Percentiles rank a stretch among this genome's conserved stretches.
Evolutionary conservation across 1,140 invertebrate genomes (phyloP).

Genomic region (Rhopalosiphum maidis): DNA sequence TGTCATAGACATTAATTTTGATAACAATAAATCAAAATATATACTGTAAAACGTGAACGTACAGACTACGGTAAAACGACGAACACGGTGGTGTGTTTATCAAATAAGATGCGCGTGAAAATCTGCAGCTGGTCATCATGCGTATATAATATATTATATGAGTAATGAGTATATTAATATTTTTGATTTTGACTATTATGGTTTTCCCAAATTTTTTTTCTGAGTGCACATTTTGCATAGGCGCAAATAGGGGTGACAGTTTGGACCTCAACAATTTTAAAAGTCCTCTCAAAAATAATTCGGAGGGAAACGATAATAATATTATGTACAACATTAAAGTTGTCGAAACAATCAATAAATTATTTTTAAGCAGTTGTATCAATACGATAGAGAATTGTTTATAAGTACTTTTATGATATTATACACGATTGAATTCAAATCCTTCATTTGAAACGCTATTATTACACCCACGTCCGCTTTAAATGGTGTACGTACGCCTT

Average conservation of each 20-base stretch:
- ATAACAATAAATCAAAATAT: not conserved
- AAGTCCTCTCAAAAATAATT: not conserved
- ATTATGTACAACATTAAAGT: not conserved
- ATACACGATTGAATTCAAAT: not conserved
- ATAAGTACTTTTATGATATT: not conserved
- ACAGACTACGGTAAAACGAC: not conserved
- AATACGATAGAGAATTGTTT: not conserved
- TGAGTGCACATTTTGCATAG: not conserved
- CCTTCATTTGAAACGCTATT: not conserved
- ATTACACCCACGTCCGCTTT: not conserved
- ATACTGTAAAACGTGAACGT: not conserved
- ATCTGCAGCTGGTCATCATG: not conserved
- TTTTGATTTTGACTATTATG: not conserved
- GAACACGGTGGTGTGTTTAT: not conserved
- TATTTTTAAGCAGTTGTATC: not conserved
- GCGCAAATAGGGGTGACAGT: too few species aligned
- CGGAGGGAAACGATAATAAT: not conserved
- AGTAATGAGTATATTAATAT: not conserved
- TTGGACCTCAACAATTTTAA: not conserved
- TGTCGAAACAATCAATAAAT: not conserved
- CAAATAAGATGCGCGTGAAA: not conserved
- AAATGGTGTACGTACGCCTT: not conserved
- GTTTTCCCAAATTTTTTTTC: not conserved
- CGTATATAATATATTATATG: not conserved
- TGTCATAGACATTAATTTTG: not conserved